Base-by-base conservation (phyloP, 1,140 invertebrate species). In the Grapholita molesta region DNA sequence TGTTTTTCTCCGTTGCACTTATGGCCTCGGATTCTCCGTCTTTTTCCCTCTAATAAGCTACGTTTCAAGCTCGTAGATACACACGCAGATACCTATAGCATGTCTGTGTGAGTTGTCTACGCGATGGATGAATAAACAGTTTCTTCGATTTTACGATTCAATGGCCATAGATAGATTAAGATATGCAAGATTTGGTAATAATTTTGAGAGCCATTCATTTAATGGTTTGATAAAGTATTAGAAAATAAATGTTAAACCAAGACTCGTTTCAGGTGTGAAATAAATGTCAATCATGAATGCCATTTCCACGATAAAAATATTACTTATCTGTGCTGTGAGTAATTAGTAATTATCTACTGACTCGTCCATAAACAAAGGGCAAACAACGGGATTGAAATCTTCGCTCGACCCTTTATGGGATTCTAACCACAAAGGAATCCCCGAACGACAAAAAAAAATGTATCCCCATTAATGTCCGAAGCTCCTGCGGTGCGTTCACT, bases 131-230 rank as follows among this genome's bases (percentile, higher is more conserved):
- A 89, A 90, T 91, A 88, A 88, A 89, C 84, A 88, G 89, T 89
- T 89, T 91, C 87, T 88, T 79, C 83, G 83, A 89, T 89, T 91
- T 91, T 89, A 89, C 85, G 87, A 86, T 80, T 88, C 85, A 89
- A 91, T 88, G 87, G 86, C 88, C 82, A 85, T 80, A 84, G 84
- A 89, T 88, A 84, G 84, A 89, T 88, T 71, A 85, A 88, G 88
- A 83, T 89, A 86, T 89, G 86, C 84, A 84, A 85, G 88, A 84
- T 86, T 85, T 74, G 76, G 81, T 88, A 85, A 86, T 89, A 75
- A 83, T 88, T 89, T 88, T 79, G 82, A 90, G 88, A 87, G 12
- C 48, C 65, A 66, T 66, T 78, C 77, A 71, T 80, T 82, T 79
- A 87, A 74, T 84, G 77, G 64, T 83, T 66, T 86, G 81, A 76